Base-by-base conservation (phyloP, 1,140 invertebrate species). In the Condylostylus longicornis region DNA sequence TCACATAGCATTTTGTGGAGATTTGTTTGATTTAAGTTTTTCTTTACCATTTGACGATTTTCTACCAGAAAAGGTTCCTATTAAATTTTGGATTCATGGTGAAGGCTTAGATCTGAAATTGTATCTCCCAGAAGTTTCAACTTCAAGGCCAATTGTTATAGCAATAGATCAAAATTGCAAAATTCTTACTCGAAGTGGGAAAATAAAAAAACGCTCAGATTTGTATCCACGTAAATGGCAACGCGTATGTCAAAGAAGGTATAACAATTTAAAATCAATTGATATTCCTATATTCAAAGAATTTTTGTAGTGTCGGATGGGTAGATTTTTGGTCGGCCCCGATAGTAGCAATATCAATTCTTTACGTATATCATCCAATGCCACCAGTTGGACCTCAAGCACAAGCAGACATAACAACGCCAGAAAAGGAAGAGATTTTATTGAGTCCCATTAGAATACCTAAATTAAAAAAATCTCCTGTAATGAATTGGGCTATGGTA, bases 281-380 rank as follows among this genome's bases (percentile, higher is more conserved):
- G 19, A 8, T 15, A 33, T n/a, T n/a, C n/a, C n/a, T n/a, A n/a
- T n/a, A 4, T 21, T 23, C 20, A 27, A 13, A 33, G 27, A 23
- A 4, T 39, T 5, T 21, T 14, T 18, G 14, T 21, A 53, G 46
- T 20, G 45, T 52, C 18, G 87, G 88, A 3, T 97, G 93, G 93
- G 74, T 94, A 2, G 88, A 94, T 53, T 95, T 90, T 55, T 94
- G 89, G 89, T 82, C 80, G 10, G 88, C 94, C 4, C 87, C 88
- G 1, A 93, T 94, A 39, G 79, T 91, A 15, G 85, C 87, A 4
- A 65, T 96, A 12, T 88, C 82, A 48, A 87, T 96, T 15, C 74
- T 76, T 40, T 96, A 93, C 58, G 77, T 72, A 1, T 96, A 93
- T 58, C 89, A 95, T 61, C 88, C 90, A 0, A 78, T 83, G 51